Evolutionary conservation across 2,113 vertebrate species (phyloP), one percentile per base, ranked within the genome.

Genomic region (Mola mola): DNA sequence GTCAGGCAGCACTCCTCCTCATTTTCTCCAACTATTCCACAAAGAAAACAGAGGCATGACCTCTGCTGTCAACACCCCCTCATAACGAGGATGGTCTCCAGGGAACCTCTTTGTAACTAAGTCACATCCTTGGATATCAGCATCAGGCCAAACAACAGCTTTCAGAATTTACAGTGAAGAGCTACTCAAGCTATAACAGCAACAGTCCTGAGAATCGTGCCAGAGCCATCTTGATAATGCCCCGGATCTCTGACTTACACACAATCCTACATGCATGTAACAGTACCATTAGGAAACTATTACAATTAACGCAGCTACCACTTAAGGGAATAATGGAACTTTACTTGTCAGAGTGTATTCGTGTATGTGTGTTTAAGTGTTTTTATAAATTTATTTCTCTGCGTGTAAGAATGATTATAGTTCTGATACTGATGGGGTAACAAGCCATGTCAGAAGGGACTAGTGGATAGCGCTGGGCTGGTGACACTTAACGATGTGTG

Each of bases 401-500:
- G 17, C 40, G 42, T 40, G 38, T 6, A 24, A 12, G 29, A 41
- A 19, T 34, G 28, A 16, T 46, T 21, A 10, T 6, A 21, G 52
- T 22, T 31, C 58, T 31, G 51, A 48, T 15, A 33, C 31, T 72
- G 73, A 60, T 57, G 26, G 15, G 44, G 24, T 59, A 65, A 52
- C 15, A 2, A 64, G 71, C 34, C 44, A 34, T 51, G 38, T 69
- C 61, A 63, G 40, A 52, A 52, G 16, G 3, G 28, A 50, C 52
- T 13, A 36, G 58, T 37, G 43, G 28, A 43, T 63, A 42, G 65
- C 40, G 48, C 22, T 37, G 42, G 51, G 64, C 36, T 59, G 56
- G 55, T 64, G 58, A 70, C 48, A 50, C 34, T 44, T 58, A 31
- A 55, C 65, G 42, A 24, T 5, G 28, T 38, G 46, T 61, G 60